Conservation (phyloP, 2,113 vertebrate genomes). For the Platichthys flesus region DNA sequence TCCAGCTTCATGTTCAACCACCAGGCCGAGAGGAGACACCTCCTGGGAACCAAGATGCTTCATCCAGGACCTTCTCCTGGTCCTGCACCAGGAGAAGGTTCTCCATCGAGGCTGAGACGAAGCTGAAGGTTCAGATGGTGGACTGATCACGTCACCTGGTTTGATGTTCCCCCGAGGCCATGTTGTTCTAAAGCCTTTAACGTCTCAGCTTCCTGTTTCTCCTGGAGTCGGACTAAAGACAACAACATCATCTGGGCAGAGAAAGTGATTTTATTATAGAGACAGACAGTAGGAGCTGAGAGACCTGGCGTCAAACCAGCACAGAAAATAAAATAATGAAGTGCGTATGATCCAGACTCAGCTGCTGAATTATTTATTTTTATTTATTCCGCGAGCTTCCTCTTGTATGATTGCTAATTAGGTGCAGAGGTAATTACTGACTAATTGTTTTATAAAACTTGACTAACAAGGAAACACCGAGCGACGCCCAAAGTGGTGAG, state of each 20-base stretch:
- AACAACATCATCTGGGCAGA: conserved; percentile 18
- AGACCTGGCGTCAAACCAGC: conserved; percentile 42
- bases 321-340: background rate
- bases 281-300: background rate
- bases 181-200: background rate
- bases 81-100: too few relatives aligned
- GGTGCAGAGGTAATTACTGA: conserved; percentile 12
- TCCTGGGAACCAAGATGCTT: too few relatives aligned
- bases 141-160: too few relatives aligned
- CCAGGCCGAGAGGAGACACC: too few relatives aligned
- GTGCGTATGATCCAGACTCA: conserved; percentile 16
- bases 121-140: too few relatives aligned
- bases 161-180: background rate
- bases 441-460: conserved; percentile 10
- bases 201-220: background rate
- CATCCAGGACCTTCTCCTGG: too few relatives aligned
- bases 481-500: too few relatives aligned
- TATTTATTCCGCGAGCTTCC: background rate
- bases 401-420: conserved; percentile 9
- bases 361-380: conserved; percentile 25
- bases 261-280: conserved; percentile 31
- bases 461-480: too few relatives aligned
- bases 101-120: too few relatives aligned
- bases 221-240: conserved; percentile 9
- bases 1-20: too few relatives aligned